Conservation (phyloP, 2,888 invertebrate genomes). For the Drosophila quinaria region DNA sequence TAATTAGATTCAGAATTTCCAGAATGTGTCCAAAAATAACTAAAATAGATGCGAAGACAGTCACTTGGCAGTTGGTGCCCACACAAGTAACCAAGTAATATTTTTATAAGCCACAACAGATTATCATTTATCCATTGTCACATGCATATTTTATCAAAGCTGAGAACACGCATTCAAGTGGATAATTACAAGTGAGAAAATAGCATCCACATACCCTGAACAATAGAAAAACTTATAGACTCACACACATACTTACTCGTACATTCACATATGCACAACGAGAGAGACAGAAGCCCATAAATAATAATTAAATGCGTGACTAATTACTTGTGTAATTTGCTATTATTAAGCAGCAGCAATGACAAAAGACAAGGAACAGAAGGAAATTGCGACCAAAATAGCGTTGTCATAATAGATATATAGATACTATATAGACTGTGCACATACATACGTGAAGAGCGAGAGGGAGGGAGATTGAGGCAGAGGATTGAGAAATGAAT, state of each 20-base stretch:
- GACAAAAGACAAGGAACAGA: constrained; percentile 41
- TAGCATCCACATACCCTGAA: constrained; percentile 20
- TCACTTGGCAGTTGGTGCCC: neutral
- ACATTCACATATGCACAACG: constrained; percentile 1
- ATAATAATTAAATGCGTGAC: constrained; percentile 83
- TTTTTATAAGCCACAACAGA: constrained; percentile 39
- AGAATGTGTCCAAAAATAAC: constrained; percentile 10
- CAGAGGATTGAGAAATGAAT: neutral
- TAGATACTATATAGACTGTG: constrained; percentile 11
- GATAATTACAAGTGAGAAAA: constrained; percentile 68
- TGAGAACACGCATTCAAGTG: constrained; percentile 59
- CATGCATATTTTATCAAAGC: constrained; percentile 54
- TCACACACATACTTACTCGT: constrained; percentile 16
- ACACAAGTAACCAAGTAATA: constrained; percentile 4
- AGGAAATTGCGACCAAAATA: constrained; percentile 57
- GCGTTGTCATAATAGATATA: constrained; percentile 57
- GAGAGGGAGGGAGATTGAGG: neutral
- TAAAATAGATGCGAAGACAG: constrained; percentile 16
- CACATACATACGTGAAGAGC: neutral
- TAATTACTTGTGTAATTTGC: constrained; percentile 83
- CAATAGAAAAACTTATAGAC: constrained; percentile 42
- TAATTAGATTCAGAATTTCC: neutral
- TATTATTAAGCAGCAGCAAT: constrained; percentile 68
- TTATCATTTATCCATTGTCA: constrained; percentile 54
- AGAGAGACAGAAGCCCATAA: constrained; percentile 55